These are phyloP conservation scores for Epinephelus malabaricus DNA, from an alignment of 2,797 vertebrate species.

Conservation along the genomic window DNA sequence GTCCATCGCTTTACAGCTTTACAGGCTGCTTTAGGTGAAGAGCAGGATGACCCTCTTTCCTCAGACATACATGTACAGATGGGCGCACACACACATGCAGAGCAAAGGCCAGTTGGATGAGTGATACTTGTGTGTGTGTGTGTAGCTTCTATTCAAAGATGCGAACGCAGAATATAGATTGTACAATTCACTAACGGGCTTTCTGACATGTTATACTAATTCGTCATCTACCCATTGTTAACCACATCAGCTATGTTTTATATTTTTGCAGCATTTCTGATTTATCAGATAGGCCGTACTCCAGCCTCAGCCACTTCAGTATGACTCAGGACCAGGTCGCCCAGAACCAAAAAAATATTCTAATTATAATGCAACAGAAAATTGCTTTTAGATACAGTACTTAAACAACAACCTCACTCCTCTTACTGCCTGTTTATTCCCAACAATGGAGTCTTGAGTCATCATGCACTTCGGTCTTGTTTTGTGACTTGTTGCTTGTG, in stretches of 20 bases:
- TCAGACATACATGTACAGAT: constrained; percentile 12
- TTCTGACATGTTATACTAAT: not conserved
- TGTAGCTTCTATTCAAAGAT: not conserved
- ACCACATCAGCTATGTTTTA: not conserved
- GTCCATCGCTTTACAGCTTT: constrained; percentile 48
- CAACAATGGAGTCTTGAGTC: constrained; percentile 14
- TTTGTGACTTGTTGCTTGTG: constrained; percentile 32
- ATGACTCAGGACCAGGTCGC: too few species aligned
- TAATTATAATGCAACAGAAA: not conserved
- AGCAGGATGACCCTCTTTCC: constrained; percentile 42
- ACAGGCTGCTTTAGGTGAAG: constrained; percentile 51
- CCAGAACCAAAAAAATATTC: not conserved
- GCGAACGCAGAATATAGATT: constrained; percentile 13
- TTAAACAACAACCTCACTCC: constrained; percentile 1
- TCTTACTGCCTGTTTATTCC: constrained; percentile 4
- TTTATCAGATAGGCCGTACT: too few species aligned
- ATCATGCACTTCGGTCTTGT: constrained; percentile 29
- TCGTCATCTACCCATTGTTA: not conserved
- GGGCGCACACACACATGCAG: not conserved
- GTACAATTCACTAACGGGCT: not conserved
- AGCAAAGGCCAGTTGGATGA: not conserved
- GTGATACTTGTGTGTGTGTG: constrained; percentile 7
- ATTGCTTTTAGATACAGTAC: not conserved
- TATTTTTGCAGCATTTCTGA: too few species aligned
- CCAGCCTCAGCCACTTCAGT: too few species aligned